Conservation (phyloP, 2,888 invertebrate species). For the Rhingia rostrata region DNA sequence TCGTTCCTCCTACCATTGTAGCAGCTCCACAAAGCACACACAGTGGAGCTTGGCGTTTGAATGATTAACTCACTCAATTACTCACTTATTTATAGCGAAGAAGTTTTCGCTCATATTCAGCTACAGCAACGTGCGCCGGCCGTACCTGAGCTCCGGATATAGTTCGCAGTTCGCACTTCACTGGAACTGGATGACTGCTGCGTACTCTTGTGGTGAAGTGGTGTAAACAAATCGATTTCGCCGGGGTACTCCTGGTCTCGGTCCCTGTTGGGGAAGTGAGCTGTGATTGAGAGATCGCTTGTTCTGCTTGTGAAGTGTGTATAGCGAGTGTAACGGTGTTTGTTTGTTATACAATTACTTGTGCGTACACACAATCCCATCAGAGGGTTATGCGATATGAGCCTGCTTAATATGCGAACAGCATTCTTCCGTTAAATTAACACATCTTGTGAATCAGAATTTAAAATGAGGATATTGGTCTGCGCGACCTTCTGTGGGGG, state of each 20-base stretch:
- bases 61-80: conserved; percentile 19
- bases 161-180: conserved; percentile 8
- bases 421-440: conserved; percentile 44
- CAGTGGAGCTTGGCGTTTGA: conserved; percentile 13
- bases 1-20: conserved; percentile 22
- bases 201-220: conserved; percentile 12
- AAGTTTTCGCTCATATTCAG: background rate
- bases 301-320: no score
- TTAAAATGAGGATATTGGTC: conserved; percentile 32
- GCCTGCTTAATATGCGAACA: conserved; percentile 43
- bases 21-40: conserved; percentile 2
- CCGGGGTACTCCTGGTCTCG: background rate
- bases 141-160: conserved; percentile 5
- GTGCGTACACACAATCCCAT: conserved; percentile 1
- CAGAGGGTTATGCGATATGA: background rate
- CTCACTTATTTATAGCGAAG: conserved; percentile 39
- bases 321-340: background rate
- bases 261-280: conserved; percentile 24
- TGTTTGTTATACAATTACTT: background rate
- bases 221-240: conserved; percentile 12
- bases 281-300: background rate
- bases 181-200: conserved; percentile 12
- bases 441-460: conserved; percentile 47
- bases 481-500: background rate
- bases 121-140: background rate